Percentiles rank a stretch among this genome's conserved stretches.
phyloP scores from a whole-genome alignment of 2,797 vertebrate genomes.

The Enteromius thamalakanensis region DNA sequence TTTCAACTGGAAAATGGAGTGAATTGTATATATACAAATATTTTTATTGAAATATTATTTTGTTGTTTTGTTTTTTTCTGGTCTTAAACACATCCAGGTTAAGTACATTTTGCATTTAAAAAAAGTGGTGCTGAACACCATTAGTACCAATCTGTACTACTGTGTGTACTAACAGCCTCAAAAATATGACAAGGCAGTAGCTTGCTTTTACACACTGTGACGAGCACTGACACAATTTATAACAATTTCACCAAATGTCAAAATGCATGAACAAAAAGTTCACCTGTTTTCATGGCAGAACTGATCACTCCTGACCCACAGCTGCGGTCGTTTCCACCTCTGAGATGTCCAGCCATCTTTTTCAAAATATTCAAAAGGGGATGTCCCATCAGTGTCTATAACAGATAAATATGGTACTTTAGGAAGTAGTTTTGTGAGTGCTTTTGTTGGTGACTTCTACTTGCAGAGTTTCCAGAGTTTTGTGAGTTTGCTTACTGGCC shows the following conservation, averaged over 20 bases:
- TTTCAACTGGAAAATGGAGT: too few relatives aligned
- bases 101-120: neutral
- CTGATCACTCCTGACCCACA: slow-evolving; percentile 77
- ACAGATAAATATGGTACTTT: slow-evolving; percentile 1
- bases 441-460: neutral
- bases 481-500: too few relatives aligned
- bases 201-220: neutral
- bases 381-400: slow-evolving; percentile 69
- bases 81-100: neutral
- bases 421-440: neutral
- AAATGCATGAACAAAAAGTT: neutral
- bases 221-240: neutral
- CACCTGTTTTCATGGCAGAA: slow-evolving; percentile 73
- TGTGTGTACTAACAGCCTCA: neutral
- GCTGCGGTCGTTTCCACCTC: slow-evolving; percentile 88
- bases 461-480: neutral
- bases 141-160: neutral
- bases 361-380: slow-evolving; percentile 57
- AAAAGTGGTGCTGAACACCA: neutral
- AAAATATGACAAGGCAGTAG: neutral
- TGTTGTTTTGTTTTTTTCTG: neutral
- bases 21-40: neutral
- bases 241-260: neutral
- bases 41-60: neutral
- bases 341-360: slow-evolving; percentile 70